Evolutionary conservation across 2,888 invertebrate genomes (phyloP).

Genomic region (Calephelis perditalis): DNA sequence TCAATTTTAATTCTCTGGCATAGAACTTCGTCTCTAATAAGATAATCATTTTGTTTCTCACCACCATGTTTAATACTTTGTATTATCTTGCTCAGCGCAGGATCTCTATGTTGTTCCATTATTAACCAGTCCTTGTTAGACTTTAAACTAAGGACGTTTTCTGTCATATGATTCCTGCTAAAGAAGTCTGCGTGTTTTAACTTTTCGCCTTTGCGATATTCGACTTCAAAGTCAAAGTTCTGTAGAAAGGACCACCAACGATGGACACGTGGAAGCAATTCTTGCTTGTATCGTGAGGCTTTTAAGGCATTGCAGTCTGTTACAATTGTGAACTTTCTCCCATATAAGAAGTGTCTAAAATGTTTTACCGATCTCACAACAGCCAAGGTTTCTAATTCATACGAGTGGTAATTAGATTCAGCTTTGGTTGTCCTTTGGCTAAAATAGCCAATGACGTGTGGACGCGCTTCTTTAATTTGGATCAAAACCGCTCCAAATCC

Average conservation of each 20-base stretch:
- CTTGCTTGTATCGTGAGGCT: slow-evolving; percentile 34
- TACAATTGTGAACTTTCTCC: slow-evolving; percentile 15
- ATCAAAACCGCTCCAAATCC: slow-evolving; percentile 29
- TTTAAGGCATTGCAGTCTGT: too few species aligned
- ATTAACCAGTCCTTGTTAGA: slow-evolving; percentile 1
- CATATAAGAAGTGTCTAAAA: slow-evolving; percentile 33
- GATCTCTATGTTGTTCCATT: not conserved
- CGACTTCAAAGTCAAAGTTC: slow-evolving; percentile 31
- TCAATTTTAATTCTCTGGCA: too few species aligned
- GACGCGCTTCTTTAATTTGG: not conserved
- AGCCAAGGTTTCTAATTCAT: slow-evolving; percentile 30
- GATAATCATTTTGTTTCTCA: too few species aligned
- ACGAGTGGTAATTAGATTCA: slow-evolving; percentile 26
- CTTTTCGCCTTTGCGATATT: slow-evolving; percentile 27
- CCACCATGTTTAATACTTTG: too few species aligned
- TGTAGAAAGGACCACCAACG: slow-evolving; percentile 38
- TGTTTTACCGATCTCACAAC: slow-evolving; percentile 34
- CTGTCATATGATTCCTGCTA: slow-evolving; percentile 22
- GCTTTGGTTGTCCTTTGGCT: slow-evolving; percentile 18
- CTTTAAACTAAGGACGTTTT: not conserved
- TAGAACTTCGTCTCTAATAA: too few species aligned
- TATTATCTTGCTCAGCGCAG: not conserved
- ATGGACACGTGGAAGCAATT: slow-evolving; percentile 33
- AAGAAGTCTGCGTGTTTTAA: slow-evolving; percentile 28
- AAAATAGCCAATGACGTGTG: slow-evolving; percentile 2